Conservation (phyloP, 2,888 invertebrate genomes). For the Desoria tigrina region DNA sequence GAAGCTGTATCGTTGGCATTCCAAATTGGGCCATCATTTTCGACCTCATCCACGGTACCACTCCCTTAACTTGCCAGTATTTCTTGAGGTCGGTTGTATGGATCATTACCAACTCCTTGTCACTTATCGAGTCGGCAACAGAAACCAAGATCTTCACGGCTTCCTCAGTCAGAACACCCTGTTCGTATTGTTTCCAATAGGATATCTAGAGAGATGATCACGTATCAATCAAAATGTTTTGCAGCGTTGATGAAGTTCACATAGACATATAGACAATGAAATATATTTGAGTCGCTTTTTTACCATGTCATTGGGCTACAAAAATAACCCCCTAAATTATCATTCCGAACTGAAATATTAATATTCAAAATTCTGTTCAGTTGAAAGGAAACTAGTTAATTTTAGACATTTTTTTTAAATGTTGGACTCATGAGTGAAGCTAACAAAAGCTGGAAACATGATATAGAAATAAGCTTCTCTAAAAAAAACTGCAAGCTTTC, state of each 20-base stretch:
- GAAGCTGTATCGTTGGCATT: no score
- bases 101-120: constrained; percentile 57
- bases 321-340: not conserved
- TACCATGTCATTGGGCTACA: not conserved
- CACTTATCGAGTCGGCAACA: constrained; percentile 62
- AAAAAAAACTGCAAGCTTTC: no score
- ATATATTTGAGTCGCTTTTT: not conserved
- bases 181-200: constrained; percentile 67
- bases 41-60: constrained; percentile 33
- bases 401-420: no score
- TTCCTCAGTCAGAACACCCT: constrained; percentile 65
- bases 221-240: not conserved
- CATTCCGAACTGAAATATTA: no score
- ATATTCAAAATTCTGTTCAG: no score
- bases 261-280: no score
- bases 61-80: constrained; percentile 40
- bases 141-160: constrained; percentile 64
- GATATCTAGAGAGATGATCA: constrained; percentile 56
- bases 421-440: no score
- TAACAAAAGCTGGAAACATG: no score
- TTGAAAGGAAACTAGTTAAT: no score
- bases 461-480: no score
- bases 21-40: constrained; percentile 29
- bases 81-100: constrained; percentile 45
- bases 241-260: no score